These are phyloP conservation scores for Periophthalmus modestus DNA, from an alignment of 2,113 vertebrate species.

Conservation along the genomic window DNA sequence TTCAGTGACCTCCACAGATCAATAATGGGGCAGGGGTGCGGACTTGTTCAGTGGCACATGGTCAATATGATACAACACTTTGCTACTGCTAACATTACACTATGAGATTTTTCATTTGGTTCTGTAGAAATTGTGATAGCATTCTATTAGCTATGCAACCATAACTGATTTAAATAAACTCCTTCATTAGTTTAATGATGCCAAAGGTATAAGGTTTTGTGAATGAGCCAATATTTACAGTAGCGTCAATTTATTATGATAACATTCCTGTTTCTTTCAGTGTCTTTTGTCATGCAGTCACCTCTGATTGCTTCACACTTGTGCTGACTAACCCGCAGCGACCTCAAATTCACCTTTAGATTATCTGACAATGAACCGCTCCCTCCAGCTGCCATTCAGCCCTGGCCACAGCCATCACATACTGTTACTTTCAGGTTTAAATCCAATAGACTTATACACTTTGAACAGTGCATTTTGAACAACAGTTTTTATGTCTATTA, in stretches of 20 bases:
- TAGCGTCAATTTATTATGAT: background rate
- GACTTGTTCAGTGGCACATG: background rate
- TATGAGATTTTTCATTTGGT: background rate
- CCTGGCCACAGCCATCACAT: too few species aligned
- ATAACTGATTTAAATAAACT: background rate
- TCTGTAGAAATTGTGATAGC: background rate
- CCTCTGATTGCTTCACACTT: conserved; percentile 37
- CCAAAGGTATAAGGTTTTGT: background rate
- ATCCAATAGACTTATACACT: too few species aligned
- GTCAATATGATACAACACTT: conserved; percentile 4
- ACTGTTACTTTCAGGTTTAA: too few species aligned
- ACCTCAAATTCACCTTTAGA: conserved; percentile 41
- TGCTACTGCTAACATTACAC: background rate
- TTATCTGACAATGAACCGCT: conserved; percentile 39
- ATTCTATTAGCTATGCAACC: background rate
- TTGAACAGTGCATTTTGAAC: too few species aligned
- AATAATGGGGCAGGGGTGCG: background rate
- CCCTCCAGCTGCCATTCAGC: conserved; percentile 12
- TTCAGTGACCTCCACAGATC: conserved; percentile 1
- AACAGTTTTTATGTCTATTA: too few species aligned
- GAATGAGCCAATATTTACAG: background rate
- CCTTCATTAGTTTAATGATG: background rate
- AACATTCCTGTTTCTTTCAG: background rate
- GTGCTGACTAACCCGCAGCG: conserved; percentile 18
- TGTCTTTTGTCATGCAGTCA: background rate